A percentile compares a stretch with the other conserved stretches of the same genome.
These are phyloP conservation scores for Amblyteles armatorius DNA, from an alignment of 2,888 invertebrate species.

Conservation along the genomic window DNA sequence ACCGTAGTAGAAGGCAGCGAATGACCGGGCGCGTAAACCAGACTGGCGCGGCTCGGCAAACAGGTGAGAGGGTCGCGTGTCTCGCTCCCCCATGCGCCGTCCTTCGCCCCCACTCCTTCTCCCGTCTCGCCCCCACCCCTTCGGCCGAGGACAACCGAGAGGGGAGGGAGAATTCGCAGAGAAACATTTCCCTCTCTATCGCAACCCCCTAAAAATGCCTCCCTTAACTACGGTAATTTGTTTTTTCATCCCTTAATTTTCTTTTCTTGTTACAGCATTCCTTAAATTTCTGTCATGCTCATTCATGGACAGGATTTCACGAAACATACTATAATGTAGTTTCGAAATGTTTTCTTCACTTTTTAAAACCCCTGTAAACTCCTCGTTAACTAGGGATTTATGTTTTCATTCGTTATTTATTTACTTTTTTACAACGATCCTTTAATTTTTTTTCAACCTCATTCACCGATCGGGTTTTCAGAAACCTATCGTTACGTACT, in stretches of 20 bases:
- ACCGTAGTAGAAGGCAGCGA: slow-evolving; percentile 74
- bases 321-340: too few relatives aligned
- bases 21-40: slow-evolving; percentile 81
- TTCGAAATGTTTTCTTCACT: too few relatives aligned
- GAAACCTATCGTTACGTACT: slow-evolving; percentile 18
- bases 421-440: not conserved
- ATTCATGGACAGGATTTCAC: too few relatives aligned
- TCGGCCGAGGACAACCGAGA: slow-evolving; percentile 31
- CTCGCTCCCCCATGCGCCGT: slow-evolving; percentile 36
- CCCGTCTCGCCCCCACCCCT: not conserved
- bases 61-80: slow-evolving; percentile 77
- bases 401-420: not conserved
- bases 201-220: not conserved
- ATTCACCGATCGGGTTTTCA: not conserved
- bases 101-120: slow-evolving; percentile 36
- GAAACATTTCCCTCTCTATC: not conserved
- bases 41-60: slow-evolving; percentile 80
- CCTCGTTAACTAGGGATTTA: not conserved
- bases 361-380: too few relatives aligned
- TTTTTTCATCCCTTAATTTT: too few relatives aligned
- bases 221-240: not conserved
- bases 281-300: too few relatives aligned
- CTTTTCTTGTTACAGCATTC: too few relatives aligned
- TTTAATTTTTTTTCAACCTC: not conserved
- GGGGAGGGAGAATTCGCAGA: slow-evolving; percentile 37